Evolutionary conservation across 2,113 vertebrate species (phyloP), one percentile per base, ranked within the genome.

Genomic region (Boulengeromyrus knoepffleri): DNA sequence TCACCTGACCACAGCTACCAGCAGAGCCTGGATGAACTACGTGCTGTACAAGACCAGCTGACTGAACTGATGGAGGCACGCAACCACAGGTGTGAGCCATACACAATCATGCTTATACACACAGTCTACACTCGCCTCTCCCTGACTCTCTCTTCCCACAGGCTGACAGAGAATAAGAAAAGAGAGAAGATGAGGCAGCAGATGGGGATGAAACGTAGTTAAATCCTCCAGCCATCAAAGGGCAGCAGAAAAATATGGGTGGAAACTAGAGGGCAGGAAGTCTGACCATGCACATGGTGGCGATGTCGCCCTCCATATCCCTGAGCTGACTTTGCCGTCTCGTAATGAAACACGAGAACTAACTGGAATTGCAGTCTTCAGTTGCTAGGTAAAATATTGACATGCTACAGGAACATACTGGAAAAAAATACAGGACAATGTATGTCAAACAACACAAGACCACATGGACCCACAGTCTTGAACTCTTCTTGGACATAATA

Each of bases 101-200:
- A 42, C 74, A 56, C 84, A 58, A 36, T 88, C 90, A 89, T 89
- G 87, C 87, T 80, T 36, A 42, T 21, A 88, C 47, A 85, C 62
- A 88, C 36, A 53, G 62, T 27, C 19, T 46, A 92, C 10, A 6
- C 31, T 89, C 52, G 21, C 52, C 2, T n/a, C 2, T 1, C n/a
- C 10, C 66, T n/a, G 46, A 58, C 39, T 12, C 45, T 0, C 8
- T 80, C 46, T 42, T 47, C 46, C 62, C 85, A 3, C 92, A 97
- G 97, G 92, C 88, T 97, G 92, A 95, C 96, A 92, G 97, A 97
- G 94, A 97, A 97, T 94, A 97, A 97, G 94, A 96, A 95, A 92
- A 93, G 97, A 90, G 96, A 97, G 91, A 95, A 96, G 91, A 66
- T 95, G 89, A 94, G 95, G 91, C 95, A 95, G 92, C 97, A 97